phyloP scores from a whole-genome alignment of 2,888 invertebrate species.

The Zaprionus obscuricornis region DNA sequence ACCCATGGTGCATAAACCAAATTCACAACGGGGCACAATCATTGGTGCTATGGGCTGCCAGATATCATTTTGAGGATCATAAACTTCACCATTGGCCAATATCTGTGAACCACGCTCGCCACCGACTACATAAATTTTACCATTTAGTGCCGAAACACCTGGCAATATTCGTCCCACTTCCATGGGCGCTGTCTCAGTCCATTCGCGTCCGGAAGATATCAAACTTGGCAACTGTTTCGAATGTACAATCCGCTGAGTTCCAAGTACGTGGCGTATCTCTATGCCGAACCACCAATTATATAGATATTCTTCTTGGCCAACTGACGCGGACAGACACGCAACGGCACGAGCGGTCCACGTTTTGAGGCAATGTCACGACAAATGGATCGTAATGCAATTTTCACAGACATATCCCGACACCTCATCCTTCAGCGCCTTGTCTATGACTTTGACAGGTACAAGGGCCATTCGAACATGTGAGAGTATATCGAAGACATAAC shows the following conservation, averaged over 20 bases:
- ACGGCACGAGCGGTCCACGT: conserved; percentile 90
- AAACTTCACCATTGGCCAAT: conserved; percentile 93
- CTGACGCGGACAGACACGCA: conserved; percentile 90
- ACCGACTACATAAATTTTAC: conserved; percentile 94
- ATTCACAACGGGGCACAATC: conserved; percentile 94
- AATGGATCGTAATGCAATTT: conserved; percentile 91
- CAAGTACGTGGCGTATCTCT: conserved; percentile 90
- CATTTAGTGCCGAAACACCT: conserved; percentile 92
- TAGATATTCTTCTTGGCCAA: conserved; percentile 94
- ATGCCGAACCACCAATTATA: conserved; percentile 94
- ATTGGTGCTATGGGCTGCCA: conserved; percentile 88
- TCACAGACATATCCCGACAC: conserved; percentile 91
- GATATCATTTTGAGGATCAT: conserved; percentile 88
- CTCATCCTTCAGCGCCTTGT: conserved; percentile 88
- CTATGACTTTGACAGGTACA: conserved; percentile 91
- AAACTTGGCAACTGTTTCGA: conserved; percentile 92
- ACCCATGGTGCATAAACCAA: conserved; percentile 93
- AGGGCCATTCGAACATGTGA: conserved; percentile 92
- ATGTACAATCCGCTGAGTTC: conserved; percentile 92
- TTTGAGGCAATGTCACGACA: conserved; percentile 90
- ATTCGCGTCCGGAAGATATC: conserved; percentile 88
- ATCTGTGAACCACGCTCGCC: conserved; percentile 96
- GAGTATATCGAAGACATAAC: conserved; percentile 93
- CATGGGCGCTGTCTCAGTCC: conserved; percentile 92
- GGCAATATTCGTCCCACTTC: conserved; percentile 93